Evolutionary conservation across 2,888 invertebrate genomes (phyloP), one percentile per base, ranked within the genome.

Genomic region (Drosophila suboccidentalis): DNA sequence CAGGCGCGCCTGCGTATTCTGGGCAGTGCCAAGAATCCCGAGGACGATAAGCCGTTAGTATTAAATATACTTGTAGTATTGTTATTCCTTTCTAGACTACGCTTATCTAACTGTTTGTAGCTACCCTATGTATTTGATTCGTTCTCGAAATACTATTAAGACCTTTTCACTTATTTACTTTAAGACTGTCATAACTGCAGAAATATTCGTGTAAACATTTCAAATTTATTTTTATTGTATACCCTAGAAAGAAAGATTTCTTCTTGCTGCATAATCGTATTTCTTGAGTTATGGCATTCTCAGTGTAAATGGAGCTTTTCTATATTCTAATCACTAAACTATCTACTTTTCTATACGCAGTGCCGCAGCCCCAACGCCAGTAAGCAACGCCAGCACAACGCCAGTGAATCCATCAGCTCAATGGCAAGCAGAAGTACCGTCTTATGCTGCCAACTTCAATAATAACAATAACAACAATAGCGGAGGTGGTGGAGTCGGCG

Each of bases 1-100:
- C 96, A 98, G 92, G 98, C 98, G 19, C 95, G 98, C 80, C 94
- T 97, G 77, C 94, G 98, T 91, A 98, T 98, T 93, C 93, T 98
- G 82, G 98, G 98, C 15, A 96, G 97, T 91, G 97, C 97, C 59
- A 94, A 95, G 83, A 96, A 96, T 92, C 96, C 96, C 0, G 96
- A 97, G 90, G 96, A 96, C 92, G 94, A 95, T 76, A 93, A 94
- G 84, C 95, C 95, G 92, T 93, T 78, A 87, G 91, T 87, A 71
- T 57, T 34, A 4, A n/a, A 17, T 36, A 19, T 36, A 9, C 5
- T 43, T 19, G 10, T 19, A 22, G 1, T 3, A 22, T 43, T 10
- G 19, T 19, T 11, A 22, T 6, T 11, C 1, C 15, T 43, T 11
- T 4, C 5, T 19, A 4, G 4, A 19, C 4, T 19, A 19, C 11